Evolutionary conservation across 1,140 invertebrate genomes (phyloP).

Genomic region (Physella acuta): DNA sequence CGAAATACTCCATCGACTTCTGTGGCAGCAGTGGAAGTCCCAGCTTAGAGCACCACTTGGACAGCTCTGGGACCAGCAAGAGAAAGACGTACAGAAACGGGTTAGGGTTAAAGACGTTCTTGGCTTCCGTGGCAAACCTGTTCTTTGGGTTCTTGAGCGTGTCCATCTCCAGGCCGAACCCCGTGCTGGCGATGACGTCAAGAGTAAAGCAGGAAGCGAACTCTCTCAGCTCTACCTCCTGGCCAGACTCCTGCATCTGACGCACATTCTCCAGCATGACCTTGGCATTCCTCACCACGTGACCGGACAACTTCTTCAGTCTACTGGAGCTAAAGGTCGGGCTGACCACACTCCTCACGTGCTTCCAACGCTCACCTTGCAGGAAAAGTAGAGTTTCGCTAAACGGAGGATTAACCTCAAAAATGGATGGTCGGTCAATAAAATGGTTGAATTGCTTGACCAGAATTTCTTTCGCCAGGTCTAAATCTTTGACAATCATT

Average conservation of each 20-base stretch:
- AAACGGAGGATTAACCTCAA: slow-evolving; percentile 8
- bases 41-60: not conserved
- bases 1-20: not conserved
- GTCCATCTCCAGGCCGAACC: slow-evolving; percentile 65
- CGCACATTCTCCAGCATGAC: not conserved
- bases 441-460: slow-evolving; percentile 21
- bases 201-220: slow-evolving; percentile 59
- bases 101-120: slow-evolving; percentile 32
- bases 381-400: not conserved
- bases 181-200: slow-evolving; percentile 66
- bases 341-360: slow-evolving; percentile 61
- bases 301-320: not conserved
- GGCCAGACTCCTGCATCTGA: not conserved
- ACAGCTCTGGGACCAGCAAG: not conserved
- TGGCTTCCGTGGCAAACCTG: slow-evolving; percentile 42
- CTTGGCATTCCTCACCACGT: not conserved
- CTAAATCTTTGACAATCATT: slow-evolving; percentile 6
- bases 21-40: not conserved
- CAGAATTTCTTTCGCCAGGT: slow-evolving; percentile 8
- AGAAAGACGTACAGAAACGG: slow-evolving; percentile 4
- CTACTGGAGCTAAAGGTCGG: slow-evolving; percentile 47
- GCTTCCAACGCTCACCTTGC: slow-evolving; percentile 59
- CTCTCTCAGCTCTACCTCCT: slow-evolving; percentile 36
- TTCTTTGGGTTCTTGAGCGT: slow-evolving; percentile 60
- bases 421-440: not conserved